Evolutionary conservation across 2,888 invertebrate species (phyloP).

Genomic region (Laspeyria flexula): DNA sequence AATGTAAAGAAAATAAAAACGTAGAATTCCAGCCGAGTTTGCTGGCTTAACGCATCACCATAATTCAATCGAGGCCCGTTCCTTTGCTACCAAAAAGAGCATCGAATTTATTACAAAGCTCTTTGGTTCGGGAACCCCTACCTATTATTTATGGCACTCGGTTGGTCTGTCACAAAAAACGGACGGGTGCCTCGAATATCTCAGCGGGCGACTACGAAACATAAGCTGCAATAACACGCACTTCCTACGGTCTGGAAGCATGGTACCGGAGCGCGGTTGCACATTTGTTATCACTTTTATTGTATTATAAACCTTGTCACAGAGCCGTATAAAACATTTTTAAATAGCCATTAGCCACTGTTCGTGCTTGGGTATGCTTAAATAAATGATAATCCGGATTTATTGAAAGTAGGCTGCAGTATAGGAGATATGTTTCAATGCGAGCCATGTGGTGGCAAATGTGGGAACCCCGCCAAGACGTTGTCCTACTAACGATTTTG

Average conservation of each 20-base stretch:
- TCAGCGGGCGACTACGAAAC: constrained; percentile 83
- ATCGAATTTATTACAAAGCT: constrained; percentile 85
- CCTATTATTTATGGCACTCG: constrained; percentile 86
- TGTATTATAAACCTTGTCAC: constrained; percentile 62
- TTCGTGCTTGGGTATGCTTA: constrained; percentile 59
- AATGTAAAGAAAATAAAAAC: constrained; percentile 78
- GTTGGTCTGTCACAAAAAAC: constrained; percentile 86
- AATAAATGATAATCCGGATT: constrained; percentile 82
- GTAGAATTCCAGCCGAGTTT: constrained; percentile 72
- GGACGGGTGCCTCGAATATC: constrained; percentile 83
- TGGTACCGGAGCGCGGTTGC: constrained; percentile 58
- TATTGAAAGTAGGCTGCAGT: constrained; percentile 77
- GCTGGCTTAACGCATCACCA: constrained; percentile 83
- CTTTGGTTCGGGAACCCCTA: constrained; percentile 80
- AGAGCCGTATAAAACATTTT: constrained; percentile 57
- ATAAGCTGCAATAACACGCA: constrained; percentile 85
- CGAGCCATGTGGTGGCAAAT: constrained; percentile 82
- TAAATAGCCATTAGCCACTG: constrained; percentile 37
- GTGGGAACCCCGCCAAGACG: constrained; percentile 85
- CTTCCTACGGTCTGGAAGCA: constrained; percentile 75
- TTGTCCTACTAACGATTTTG: constrained; percentile 80
- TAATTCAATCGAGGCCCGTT: constrained; percentile 82
- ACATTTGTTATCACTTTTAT: constrained; percentile 56
- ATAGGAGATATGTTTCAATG: constrained; percentile 72
- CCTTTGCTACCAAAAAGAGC: constrained; percentile 83